These are phyloP conservation scores for Phycodurus eques DNA, from an alignment of 2,113 vertebrate species.

Conservation along the genomic window DNA sequence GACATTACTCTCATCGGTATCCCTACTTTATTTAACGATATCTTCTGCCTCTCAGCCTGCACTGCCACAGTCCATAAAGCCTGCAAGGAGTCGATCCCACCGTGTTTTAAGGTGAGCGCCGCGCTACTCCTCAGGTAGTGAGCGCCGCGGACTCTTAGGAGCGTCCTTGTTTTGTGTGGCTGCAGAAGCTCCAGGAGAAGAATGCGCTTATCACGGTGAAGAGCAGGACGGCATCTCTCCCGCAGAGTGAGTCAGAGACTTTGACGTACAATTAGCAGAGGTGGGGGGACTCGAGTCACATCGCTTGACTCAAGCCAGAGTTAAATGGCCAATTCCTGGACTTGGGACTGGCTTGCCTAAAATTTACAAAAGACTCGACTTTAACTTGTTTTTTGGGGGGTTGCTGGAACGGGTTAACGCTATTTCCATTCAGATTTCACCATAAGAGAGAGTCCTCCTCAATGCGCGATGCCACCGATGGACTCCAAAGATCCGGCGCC, in stretches of 20 bases:
- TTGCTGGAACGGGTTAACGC: no score
- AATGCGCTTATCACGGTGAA: conserved; percentile 68
- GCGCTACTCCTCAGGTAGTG: no score
- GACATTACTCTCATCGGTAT: not conserved
- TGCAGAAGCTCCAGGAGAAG: conserved; percentile 86
- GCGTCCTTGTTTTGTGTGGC: conserved; percentile 23
- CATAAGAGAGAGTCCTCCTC: conserved; percentile 72
- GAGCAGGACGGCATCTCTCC: conserved; percentile 77
- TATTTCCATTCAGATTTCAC: conserved; percentile 74
- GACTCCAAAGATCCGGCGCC: conserved; percentile 55
- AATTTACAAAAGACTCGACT: no score
- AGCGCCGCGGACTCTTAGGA: no score
- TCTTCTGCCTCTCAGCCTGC: conserved; percentile 78
- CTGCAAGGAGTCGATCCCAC: conserved; percentile 81
- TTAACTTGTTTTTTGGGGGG: no score
- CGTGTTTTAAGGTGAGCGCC: conserved; percentile 80
- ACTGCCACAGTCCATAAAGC: conserved; percentile 80
- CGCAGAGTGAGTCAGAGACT: conserved; percentile 83
- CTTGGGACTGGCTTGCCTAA: no score
- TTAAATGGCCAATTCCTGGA: not conserved
- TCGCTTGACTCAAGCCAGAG: not conserved
- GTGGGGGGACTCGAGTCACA: no score
- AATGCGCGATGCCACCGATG: conserved; percentile 46
- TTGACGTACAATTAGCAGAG: not conserved
- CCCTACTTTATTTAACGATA: not conserved